Evolutionary conservation across 2,113 vertebrate species (phyloP), one percentile per base, ranked within the genome.

Genomic region (Eidolon helvum): DNA sequence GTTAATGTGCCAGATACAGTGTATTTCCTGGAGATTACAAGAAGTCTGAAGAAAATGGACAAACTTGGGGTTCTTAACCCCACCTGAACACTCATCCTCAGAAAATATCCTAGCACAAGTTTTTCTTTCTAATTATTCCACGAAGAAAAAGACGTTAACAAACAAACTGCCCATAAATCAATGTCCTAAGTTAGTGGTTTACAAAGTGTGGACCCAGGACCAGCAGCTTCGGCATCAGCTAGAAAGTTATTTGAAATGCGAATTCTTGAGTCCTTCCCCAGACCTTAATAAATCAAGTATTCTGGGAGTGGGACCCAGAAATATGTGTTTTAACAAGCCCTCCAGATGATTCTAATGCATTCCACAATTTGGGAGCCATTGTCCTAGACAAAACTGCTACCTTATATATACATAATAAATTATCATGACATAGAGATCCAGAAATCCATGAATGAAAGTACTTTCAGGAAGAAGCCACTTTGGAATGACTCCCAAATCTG

Each of bases 21-120:
- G 30, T 50, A 94, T 80, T 93, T 93, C 86, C 77, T 77, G 43
- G 57, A 50, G 43, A 94, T 79, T 87, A 79, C 74, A 86, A 85
- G 22, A 26, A 82, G 48, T 79, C 61, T 90, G 40, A 66, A 78
- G 61, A 83, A 92, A 90, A 50, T 33, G 24, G 53, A 61, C 22
- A 7, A 72, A 59, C 72, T 10, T 74, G 10, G 28, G 38, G 75
- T 88, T 86, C 65, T 96, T 86, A 85, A 93, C 65, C 65, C 55
- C 43, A 77, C 63, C 53, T 40, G 59, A n/a, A 89, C 61, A 77
- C 80, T 79, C 50, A 86, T 24, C 33, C 50, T 30, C 59, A 68
- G 72, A 90, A 97, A 89, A 80, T 57, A 85, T 3, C 26, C 66
- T n/a, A 80, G 15, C 16, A 10, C 21, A 82, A 21, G 30, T 40